Percentiles rank a stretch among this genome's conserved stretches.
These are phyloP conservation scores for Manduca sexta DNA, from an alignment of 1,140 invertebrate species.

Conservation along the genomic window DNA sequence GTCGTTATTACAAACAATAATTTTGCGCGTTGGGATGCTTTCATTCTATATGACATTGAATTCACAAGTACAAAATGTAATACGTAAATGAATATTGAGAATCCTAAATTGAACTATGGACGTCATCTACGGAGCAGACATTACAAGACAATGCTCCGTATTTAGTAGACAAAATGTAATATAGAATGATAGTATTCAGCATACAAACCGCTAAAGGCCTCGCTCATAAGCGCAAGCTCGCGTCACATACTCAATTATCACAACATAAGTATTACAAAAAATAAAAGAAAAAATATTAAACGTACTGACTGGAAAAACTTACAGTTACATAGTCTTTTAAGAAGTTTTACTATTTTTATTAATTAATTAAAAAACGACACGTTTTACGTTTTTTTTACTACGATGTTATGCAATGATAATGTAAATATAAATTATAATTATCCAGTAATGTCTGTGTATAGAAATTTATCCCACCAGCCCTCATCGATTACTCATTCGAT, in stretches of 20 bases:
- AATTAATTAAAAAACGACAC: constrained; percentile 18
- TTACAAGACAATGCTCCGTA: too few relatives aligned
- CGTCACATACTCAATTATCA: constrained; percentile 26
- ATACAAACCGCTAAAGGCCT: neutral
- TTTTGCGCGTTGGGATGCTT: constrained; percentile 1
- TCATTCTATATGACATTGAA: constrained; percentile 6
- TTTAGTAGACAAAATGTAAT: neutral
- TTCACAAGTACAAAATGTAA: neutral
- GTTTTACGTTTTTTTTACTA: constrained; percentile 41
- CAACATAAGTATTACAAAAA: constrained; percentile 54
- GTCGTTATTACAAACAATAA: constrained; percentile 14
- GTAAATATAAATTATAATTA: neutral
- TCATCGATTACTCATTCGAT: too few relatives aligned
- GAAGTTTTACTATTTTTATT: constrained; percentile 58
- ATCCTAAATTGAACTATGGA: too few relatives aligned
- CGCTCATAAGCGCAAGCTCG: neutral
- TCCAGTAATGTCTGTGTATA: constrained; percentile 33
- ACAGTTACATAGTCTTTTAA: constrained; percentile 52
- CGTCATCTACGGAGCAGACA: too few relatives aligned
- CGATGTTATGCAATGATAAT: constrained; percentile 3
- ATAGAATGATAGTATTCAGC: neutral
- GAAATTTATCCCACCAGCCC: constrained; percentile 51
- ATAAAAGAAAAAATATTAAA: constrained; percentile 32
- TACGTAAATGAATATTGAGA: neutral
- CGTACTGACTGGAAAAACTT: constrained; percentile 48